Conservation (phyloP, 2,113 vertebrate species). For the Boulengeromyrus knoepffleri region DNA sequence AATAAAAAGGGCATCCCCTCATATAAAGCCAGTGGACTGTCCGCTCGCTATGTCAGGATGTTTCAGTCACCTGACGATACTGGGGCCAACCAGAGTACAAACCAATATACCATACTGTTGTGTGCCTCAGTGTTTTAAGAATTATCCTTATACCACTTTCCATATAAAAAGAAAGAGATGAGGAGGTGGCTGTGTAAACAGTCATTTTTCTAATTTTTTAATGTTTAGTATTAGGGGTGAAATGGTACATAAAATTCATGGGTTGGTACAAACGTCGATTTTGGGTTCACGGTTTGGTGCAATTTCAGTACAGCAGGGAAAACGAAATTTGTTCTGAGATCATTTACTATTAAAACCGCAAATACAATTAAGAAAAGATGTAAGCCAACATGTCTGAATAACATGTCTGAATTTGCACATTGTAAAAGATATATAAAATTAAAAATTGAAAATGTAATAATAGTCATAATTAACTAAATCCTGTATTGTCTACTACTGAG, state of each 20-base stretch:
- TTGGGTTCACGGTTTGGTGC: neutral
- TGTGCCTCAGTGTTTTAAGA: neutral
- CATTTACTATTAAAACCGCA: neutral
- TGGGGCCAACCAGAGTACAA: neutral
- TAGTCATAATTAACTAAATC: neutral
- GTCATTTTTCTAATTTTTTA: neutral
- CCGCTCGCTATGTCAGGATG: neutral
- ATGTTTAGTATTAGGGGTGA: neutral
- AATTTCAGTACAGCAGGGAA: neutral
- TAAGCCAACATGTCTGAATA: neutral
- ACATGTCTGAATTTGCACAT: neutral
- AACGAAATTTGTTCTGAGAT: neutral
- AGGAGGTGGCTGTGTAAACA: too few relatives aligned
- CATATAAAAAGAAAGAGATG: too few relatives aligned
- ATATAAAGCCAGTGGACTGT: slow-evolving; percentile 31
- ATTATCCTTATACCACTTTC: neutral
- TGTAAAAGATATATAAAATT: neutral
- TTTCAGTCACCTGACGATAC: neutral
- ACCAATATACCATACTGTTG: neutral
- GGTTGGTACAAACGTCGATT: neutral
- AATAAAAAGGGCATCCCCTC: slow-evolving; percentile 68
- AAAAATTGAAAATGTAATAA: neutral
- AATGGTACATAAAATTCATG: neutral
- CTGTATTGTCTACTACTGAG: neutral
- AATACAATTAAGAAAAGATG: neutral